These are phyloP conservation scores for Prunella himalayana DNA, from an alignment of 2,113 vertebrate species.

Conservation along the genomic window DNA sequence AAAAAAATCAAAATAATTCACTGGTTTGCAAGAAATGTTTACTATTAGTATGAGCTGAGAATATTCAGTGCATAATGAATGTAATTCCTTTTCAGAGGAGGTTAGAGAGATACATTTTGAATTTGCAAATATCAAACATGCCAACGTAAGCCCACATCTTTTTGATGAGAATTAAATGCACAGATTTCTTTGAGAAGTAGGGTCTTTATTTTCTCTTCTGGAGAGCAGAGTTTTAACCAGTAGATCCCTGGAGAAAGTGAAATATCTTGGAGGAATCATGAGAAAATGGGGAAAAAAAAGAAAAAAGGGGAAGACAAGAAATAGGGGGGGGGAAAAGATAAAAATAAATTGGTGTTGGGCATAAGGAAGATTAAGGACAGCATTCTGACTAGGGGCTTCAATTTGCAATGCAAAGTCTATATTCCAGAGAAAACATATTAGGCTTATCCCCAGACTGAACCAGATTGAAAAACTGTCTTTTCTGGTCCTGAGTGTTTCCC, in stretches of 20 bases:
- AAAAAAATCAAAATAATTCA: not conserved
- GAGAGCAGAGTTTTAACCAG: not conserved
- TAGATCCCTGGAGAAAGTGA: not conserved
- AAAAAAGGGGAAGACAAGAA: not conserved
- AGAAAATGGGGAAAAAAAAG: not conserved
- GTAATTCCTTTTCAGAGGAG: not conserved
- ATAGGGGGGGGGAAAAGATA: rapidly evolving
- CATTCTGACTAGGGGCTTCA: not conserved
- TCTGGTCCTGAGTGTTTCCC: not conserved
- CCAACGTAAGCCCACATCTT: not conserved
- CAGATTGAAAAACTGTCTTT: not conserved
- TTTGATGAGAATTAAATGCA: not conserved
- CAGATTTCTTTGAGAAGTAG: not conserved
- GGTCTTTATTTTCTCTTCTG: not conserved
- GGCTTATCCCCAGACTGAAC: not conserved
- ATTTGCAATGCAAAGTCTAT: not conserved
- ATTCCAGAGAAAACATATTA: not conserved
- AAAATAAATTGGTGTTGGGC: not conserved
- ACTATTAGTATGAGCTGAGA: not conserved
- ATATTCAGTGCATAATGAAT: not conserved
- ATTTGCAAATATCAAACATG: not conserved
- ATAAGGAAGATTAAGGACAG: not conserved
- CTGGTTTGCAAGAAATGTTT: not conserved
- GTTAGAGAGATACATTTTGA: not conserved
- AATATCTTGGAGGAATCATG: not conserved